phyloP scores from a whole-genome alignment of 2,113 vertebrate genomes.

The Glareola pratincola region DNA sequence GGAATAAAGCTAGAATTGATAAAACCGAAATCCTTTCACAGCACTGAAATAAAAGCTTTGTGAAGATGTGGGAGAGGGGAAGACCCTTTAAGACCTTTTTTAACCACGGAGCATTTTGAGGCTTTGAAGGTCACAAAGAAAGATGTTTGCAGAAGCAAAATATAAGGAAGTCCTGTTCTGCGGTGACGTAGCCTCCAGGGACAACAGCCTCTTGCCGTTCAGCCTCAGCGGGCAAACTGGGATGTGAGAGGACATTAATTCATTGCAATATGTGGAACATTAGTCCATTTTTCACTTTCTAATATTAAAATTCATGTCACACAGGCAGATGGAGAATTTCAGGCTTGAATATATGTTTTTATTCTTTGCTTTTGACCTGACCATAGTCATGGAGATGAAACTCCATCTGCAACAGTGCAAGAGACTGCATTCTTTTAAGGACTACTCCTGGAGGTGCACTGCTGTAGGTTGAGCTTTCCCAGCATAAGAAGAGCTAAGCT shows the following conservation, averaged over 20 bases:
- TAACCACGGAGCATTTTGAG: neutral
- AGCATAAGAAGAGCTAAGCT: neutral
- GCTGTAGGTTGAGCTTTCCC: neutral
- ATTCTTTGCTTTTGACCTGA: neutral
- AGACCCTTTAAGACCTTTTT: neutral
- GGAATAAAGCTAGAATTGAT: conserved; percentile 7
- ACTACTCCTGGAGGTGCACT: accelerated
- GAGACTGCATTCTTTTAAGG: neutral
- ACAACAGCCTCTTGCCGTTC: neutral
- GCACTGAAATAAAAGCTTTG: conserved; percentile 28
- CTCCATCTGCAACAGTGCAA: accelerated
- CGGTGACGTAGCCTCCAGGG: accelerated
- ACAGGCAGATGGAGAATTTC: neutral
- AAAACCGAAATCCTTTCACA: conserved; percentile 14
- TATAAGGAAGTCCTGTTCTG: neutral
- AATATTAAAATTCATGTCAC: neutral
- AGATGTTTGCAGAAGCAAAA: neutral
- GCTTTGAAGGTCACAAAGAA: neutral
- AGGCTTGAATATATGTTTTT: neutral
- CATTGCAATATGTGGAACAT: neutral
- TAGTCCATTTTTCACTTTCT: neutral
- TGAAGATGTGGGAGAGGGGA: neutral
- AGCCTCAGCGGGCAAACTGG: neutral
- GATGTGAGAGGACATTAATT: accelerated
- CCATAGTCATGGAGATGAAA: neutral